Evolutionary conservation across 2,797 vertebrate genomes (phyloP).

Genomic region (Enteromius afrohamiltoni): DNA sequence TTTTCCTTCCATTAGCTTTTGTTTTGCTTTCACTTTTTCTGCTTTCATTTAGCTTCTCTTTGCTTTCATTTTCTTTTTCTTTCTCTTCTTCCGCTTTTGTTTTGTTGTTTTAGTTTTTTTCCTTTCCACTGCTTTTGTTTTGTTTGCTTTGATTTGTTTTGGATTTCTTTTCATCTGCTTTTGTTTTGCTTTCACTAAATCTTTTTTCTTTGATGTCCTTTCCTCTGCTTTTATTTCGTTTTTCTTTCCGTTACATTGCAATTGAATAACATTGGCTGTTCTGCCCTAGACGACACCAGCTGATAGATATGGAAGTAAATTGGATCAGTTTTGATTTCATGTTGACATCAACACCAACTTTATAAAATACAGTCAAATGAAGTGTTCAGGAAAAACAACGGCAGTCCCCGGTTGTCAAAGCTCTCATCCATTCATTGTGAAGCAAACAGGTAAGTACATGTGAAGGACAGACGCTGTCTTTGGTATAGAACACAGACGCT

Average conservation of each 20-base stretch:
- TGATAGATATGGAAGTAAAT: background rate
- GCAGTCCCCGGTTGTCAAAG: slow-evolving; percentile 49
- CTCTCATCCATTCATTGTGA: slow-evolving; percentile 62
- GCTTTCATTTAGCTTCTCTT: background rate
- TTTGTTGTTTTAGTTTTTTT: background rate
- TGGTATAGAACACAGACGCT: slow-evolving; percentile 84
- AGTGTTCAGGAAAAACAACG: slow-evolving; percentile 29
- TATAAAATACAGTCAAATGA: slow-evolving; percentile 35
- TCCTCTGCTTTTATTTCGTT: background rate
- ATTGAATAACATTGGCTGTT: background rate
- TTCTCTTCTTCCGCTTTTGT: background rate
- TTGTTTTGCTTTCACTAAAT: background rate
- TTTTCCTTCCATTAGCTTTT: background rate
- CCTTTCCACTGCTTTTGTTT: background rate
- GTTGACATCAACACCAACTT: slow-evolving; percentile 30
- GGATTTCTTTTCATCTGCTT: background rate
- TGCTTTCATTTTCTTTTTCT: background rate
- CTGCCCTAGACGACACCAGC: background rate
- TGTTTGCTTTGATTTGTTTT: background rate
- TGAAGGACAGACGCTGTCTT: slow-evolving; percentile 79
- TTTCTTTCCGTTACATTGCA: background rate
- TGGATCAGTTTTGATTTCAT: slow-evolving; percentile 10
- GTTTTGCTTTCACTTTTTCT: background rate
- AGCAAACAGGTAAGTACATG: slow-evolving; percentile 66
- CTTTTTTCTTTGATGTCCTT: background rate